Base-by-base conservation (phyloP, 2,797 vertebrate genomes). In the Pipistrellus kuhlii region DNA sequence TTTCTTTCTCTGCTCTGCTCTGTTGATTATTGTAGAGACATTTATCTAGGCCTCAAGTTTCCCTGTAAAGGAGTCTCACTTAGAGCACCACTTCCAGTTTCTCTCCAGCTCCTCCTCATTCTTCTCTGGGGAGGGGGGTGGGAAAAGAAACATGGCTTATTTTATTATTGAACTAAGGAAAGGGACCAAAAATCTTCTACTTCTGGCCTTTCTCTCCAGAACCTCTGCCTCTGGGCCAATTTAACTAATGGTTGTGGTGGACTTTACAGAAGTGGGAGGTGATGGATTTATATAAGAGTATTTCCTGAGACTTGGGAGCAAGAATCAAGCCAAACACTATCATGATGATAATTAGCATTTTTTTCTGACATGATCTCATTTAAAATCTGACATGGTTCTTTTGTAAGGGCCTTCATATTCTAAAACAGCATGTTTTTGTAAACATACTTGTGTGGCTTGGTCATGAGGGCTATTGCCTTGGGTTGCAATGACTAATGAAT, bases 331-430 rank as follows among this genome's bases (percentile, higher is more conserved):
- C 25, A 53, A 72, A 44, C 13, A 81, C 83, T 81, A 66, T 35
- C 57, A n/a, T 14, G 25, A 59, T 48, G 71, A 38, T 66, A 73
- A 68, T 69, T 32, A 71, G 10, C 23, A 73, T 59, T 76, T 92
- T 92, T 92, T 86, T 46, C 62, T 90, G 82, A 66, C 3, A 66
- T 3, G 64, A 46, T 13, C n/a, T 87, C 69, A 59, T 64, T 93
- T 90, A 35, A 81, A 68, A 44, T 6, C 84, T 69, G 57, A 73
- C n/a, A 73, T 17, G 64, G 25, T 46, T 35, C 4, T 73, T 38
- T 82, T 38, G 81, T 46, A 59, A 75, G 7, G n/a, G 8, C 41
- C 82, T 88, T 89, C 25, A 27, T 55, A 73, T 73, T 92, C 57
- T 66, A n/a, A 81, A 86, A 68, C 1, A 48, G 76, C 7, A n/a